Evolutionary conservation across 2,797 vertebrate genomes (phyloP).

Genomic region (Coracias cyanogaster): DNA sequence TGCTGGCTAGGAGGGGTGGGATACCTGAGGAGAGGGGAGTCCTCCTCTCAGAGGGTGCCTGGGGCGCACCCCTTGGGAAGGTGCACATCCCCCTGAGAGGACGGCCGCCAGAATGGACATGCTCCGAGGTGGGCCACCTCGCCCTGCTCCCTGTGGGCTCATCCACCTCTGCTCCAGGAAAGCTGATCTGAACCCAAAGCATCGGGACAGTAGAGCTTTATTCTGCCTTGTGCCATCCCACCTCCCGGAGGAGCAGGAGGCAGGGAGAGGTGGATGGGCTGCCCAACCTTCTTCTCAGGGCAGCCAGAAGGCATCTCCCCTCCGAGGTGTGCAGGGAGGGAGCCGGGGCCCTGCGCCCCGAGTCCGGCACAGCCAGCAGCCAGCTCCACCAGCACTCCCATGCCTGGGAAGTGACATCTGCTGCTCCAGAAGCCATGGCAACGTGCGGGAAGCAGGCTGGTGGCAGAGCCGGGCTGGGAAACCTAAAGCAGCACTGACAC

Average conservation of each 20-base stretch:
- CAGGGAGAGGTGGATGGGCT: background rate
- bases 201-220: rapidly evolving
- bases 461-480: conserved; percentile 21
- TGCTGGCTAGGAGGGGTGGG: background rate
- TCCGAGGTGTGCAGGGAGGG: rapidly evolving
- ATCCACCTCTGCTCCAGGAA: background rate
- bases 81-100: background rate
- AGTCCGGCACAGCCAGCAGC: background rate
- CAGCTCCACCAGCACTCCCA: background rate
- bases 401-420: background rate
- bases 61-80: background rate
- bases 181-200: background rate
- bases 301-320: background rate
- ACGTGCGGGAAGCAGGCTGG: background rate
- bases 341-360: background rate
- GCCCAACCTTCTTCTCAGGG: background rate
- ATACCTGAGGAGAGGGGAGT: background rate
- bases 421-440: conserved; percentile 48
- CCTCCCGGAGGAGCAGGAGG: background rate
- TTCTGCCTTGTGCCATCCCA: background rate
- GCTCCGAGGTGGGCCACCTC: background rate
- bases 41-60: background rate
- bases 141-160: rapidly evolving
- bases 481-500: conserved; percentile 68
- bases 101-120: rapidly evolving